Percentiles rank a stretch among this genome's conserved stretches.
Evolutionary conservation across 2,888 invertebrate species (phyloP).

Genomic region (Pyrocoelia pectoralis): DNA sequence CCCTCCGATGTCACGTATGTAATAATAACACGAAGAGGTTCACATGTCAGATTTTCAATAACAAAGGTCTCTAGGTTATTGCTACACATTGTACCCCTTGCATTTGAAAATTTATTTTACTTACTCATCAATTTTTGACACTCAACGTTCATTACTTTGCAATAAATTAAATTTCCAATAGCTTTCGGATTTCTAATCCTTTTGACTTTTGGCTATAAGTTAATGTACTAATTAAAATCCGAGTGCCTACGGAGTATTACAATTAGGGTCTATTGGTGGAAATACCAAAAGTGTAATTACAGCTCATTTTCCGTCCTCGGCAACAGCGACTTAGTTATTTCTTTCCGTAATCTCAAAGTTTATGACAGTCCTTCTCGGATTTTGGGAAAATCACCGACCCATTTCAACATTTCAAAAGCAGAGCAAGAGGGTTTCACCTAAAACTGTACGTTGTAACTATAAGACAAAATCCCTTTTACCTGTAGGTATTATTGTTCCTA

Average conservation of each 20-base stretch:
- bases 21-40: constrained; percentile 39
- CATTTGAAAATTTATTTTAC: not conserved
- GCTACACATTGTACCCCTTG: constrained; percentile 11
- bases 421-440: constrained; percentile 31
- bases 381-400: constrained; percentile 35
- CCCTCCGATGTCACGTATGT: constrained; percentile 40
- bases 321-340: constrained; percentile 12
- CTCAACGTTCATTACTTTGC: too few relatives aligned
- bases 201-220: too few relatives aligned
- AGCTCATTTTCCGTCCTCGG: constrained; percentile 6
- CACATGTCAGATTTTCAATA: constrained; percentile 40
- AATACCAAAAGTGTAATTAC: constrained; percentile 10
- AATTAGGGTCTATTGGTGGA: not conserved
- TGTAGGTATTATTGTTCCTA: constrained; percentile 37
- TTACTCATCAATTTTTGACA: not conserved
- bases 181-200: too few relatives aligned
- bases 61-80: constrained; percentile 18
- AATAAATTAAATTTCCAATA: too few relatives aligned
- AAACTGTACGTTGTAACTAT: constrained; percentile 27
- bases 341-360: constrained; percentile 23
- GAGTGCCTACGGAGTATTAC: not conserved
- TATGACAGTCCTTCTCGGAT: constrained; percentile 30
- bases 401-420: constrained; percentile 36
- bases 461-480: constrained; percentile 38
- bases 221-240: too few relatives aligned